Base-by-base conservation (phyloP, 2,113 vertebrate genomes). In the Craseonycteris thonglongyai region DNA sequence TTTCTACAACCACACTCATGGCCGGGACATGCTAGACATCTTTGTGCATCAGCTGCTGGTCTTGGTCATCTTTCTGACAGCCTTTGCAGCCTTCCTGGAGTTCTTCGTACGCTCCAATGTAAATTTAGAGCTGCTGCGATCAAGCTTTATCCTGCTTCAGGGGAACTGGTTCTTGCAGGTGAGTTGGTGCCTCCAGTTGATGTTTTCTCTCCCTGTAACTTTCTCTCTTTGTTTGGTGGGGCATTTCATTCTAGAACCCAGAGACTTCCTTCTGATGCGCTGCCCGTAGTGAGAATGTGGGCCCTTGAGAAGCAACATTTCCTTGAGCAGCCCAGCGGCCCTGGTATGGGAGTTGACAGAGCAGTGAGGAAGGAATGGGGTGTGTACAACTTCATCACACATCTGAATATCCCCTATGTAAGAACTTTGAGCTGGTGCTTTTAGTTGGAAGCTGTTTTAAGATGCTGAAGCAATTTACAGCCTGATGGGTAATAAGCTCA, bases 101-200 rank as follows among this genome's bases (percentile, higher is more conserved):
- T 97, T 99, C 74, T 99, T 99, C 84, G 98, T 98, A 80, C 97
- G 98, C 47, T 98, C 98, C 6, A 99, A 99, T 97, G 95, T 99
- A n/a, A 95, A 99, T 18, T 97, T 99, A 84, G 99, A 99, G 96
- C 98, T 99, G 94, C 97, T 99, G 87, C 97, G 98, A 85, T 98
- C 98, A 72, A 98, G 98, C 58, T 97, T 99, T 45, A 98, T 98
- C 11, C 78, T 99, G 69, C 97, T 99, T 87, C 99, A 99, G 90
- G 99, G 99, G 28, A 99, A 97, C 97, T 99, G 99, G 99, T 99
- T 99, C 97, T 99, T 99, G 99, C 99, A 99, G 99, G 99, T 99
- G 95, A 86, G 98, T 97, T 13, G 45, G 35, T 79, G 9, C 56
- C 80, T 93, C 88, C 21, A 12, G 65, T 80, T 42, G 51, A 47